phyloP scores from a whole-genome alignment of 2,113 vertebrate species.

The Pelmatolapia mariae region DNA sequence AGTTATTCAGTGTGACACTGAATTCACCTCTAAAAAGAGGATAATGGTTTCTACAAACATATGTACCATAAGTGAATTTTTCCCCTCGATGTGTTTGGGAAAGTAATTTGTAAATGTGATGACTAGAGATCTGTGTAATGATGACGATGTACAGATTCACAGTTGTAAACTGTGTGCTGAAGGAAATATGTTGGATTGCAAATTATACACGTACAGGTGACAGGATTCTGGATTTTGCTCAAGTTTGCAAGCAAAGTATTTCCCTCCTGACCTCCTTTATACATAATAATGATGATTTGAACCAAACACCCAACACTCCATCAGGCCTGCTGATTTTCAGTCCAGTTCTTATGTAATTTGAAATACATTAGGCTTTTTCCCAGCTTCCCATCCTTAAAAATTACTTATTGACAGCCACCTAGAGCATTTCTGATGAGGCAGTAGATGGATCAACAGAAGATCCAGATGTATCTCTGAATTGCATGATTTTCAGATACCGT shows the following conservation, averaged over 20 bases:
- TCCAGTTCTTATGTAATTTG: neutral
- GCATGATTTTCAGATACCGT: neutral
- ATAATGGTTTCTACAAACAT: neutral
- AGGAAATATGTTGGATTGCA: neutral
- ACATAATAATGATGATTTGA: neutral
- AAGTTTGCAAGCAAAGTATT: neutral
- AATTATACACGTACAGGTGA: neutral
- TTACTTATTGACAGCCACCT: neutral
- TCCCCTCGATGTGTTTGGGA: neutral
- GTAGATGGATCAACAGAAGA: neutral
- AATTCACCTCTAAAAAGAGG: neutral
- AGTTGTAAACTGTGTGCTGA: neutral
- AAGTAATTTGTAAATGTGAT: neutral
- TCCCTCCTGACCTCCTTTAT: neutral
- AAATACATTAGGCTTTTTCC: too few relatives aligned
- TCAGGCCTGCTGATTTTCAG: neutral
- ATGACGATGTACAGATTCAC: neutral
- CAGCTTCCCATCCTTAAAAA: too few relatives aligned
- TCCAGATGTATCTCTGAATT: neutral
- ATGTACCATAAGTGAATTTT: neutral
- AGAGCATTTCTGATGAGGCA: neutral
- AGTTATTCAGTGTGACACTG: neutral
- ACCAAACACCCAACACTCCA: neutral
- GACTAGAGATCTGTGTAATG: neutral
- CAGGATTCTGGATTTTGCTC: neutral